phyloP scores from a whole-genome alignment of 2,888 invertebrate species.

The Carpatolechia fugitivella region DNA sequence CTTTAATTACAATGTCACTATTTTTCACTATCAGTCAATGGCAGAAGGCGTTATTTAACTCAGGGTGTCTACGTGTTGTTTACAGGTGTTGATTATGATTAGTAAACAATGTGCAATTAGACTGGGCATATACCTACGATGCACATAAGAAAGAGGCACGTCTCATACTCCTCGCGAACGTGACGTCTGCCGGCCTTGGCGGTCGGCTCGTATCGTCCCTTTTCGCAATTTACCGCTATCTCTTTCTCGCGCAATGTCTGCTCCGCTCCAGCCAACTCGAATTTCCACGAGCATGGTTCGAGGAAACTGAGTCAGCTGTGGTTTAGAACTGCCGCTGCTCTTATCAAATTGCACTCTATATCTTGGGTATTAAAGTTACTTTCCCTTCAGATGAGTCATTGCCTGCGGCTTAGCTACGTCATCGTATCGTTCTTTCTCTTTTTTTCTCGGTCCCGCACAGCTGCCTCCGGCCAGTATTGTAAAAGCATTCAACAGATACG shows the following conservation, averaged over 20 bases:
- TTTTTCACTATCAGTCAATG: constrained; percentile 1
- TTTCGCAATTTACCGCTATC: constrained; percentile 46
- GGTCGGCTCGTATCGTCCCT: constrained; percentile 54
- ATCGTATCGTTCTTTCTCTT: constrained; percentile 71
- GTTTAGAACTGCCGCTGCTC: constrained; percentile 23
- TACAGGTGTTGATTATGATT: constrained; percentile 1
- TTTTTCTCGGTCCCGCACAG: constrained; percentile 60
- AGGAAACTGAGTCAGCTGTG: constrained; percentile 71
- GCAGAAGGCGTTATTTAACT: neutral
- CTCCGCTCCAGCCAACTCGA: constrained; percentile 56
- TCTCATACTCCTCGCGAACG: constrained; percentile 63
- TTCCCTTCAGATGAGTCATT: constrained; percentile 28
- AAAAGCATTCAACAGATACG: constrained; percentile 56
- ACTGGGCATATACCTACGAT: constrained; percentile 34
- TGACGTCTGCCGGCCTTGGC: constrained; percentile 74
- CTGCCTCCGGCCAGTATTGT: constrained; percentile 70
- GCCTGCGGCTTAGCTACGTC: constrained; percentile 40
- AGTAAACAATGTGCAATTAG: constrained; percentile 50
- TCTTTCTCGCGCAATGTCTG: constrained; percentile 62
- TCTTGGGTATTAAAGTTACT: constrained; percentile 32
- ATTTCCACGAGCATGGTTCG: constrained; percentile 66
- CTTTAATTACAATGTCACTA: neutral
- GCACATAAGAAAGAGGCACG: constrained; percentile 51
- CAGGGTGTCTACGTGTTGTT: neutral
- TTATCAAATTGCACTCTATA: constrained; percentile 47